Base-by-base conservation (phyloP, 2,797 vertebrate species). In the Cossypha dichroa region DNA sequence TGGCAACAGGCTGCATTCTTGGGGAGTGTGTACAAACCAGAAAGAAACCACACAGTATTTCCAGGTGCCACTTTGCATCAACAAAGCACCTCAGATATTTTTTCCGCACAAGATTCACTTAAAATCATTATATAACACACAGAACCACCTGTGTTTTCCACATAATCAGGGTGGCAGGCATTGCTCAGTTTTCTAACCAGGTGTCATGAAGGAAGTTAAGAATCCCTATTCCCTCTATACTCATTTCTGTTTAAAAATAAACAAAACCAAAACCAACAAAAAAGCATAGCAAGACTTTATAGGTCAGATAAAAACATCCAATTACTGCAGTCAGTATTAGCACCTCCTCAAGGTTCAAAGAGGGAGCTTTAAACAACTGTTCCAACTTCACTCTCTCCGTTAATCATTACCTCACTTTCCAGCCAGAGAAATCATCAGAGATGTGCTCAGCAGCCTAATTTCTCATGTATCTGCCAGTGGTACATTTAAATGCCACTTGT, bases 381-480 rank as follows among this genome's bases (percentile, higher is more conserved):
- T 68, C 36, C 33, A 2, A 0, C 51, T 79, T 90, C 1, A 2
- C 19, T 73, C 49, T 75, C 79, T 75, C 55, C 0, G 11, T 87
- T 93, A 86, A 93, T 90, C 63, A 67, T 84, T 80, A 79, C 59
- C 62, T 90, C 58, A 29, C 67, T 88, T 76, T 55, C 34, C 43
- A 88, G 58, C 8, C 58, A 75, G 38, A 88, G 43, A 28, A 16
- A 59, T 51, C 79, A 55, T 15, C 76, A 51, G 66, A 72, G n/a
- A 29, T 64, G 58, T 46, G 49, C 51, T 41, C 36, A 45, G 83
- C 62, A 78, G 66, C 20, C 58, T 76, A 29, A 93, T 59, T 33
- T 66, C 43, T 59, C 58, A 6, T 1, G 33, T 58, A 74, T 48
- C 85, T 80, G 62, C 83, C 51, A 60, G 46, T 10, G 29, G 28